Conservation (phyloP, 1,140 invertebrate genomes). For the Hyles vespertilio region DNA sequence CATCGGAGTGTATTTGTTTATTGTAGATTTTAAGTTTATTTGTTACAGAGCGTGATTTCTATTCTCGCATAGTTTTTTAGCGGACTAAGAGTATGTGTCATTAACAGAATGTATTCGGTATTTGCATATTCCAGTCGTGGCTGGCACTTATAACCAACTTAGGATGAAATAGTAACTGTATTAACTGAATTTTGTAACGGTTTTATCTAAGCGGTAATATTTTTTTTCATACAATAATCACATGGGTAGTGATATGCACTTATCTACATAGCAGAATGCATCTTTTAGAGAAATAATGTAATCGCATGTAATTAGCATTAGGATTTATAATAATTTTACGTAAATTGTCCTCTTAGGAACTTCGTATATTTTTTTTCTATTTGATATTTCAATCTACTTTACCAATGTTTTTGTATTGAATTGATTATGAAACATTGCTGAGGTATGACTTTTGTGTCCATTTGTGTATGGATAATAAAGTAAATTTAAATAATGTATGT, state of each 20-base stretch:
- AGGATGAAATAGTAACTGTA: constrained; percentile 2
- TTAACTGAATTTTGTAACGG: constrained; percentile 1
- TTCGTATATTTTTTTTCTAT: constrained; percentile 68
- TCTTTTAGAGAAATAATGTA: constrained; percentile 47
- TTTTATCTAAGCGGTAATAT: background rate
- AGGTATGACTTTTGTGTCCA: constrained; percentile 63
- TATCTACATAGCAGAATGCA: constrained; percentile 35
- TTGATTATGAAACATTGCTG: constrained; percentile 57
- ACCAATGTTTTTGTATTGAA: constrained; percentile 60
- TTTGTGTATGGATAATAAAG: constrained; percentile 69
- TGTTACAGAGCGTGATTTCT: constrained; percentile 20
- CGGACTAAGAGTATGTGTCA: background rate
- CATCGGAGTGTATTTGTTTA: constrained; percentile 16
- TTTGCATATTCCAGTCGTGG: background rate
- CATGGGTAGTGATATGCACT: constrained; percentile 1
- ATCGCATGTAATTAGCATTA: constrained; percentile 51
- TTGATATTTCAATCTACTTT: constrained; percentile 58
- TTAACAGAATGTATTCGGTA: constrained; percentile 4
- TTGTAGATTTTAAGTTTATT: constrained; percentile 25
- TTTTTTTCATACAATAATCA: background rate
- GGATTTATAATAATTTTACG: constrained; percentile 52
- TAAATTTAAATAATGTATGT: constrained; percentile 47
- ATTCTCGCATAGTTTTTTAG: constrained; percentile 1
- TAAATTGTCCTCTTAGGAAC: constrained; percentile 58
- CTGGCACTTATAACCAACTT: background rate